Conservation (phyloP, 2,113 vertebrate genomes). For the human region DNA sequence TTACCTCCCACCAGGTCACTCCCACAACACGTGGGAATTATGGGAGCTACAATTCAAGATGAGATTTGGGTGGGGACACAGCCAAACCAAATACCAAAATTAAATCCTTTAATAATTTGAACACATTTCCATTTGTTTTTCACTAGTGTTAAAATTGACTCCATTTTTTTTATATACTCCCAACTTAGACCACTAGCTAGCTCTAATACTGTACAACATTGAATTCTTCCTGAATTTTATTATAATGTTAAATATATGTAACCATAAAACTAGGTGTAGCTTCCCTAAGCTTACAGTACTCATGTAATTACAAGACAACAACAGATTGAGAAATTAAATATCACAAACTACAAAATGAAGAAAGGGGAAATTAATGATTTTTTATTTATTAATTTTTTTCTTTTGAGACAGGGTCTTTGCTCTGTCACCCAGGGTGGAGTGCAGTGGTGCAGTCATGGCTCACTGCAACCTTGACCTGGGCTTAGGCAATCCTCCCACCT, state of each 20-base stretch:
- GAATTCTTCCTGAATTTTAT: conserved; percentile 38
- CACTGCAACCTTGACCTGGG: too few relatives aligned
- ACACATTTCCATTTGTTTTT: conserved; percentile 35
- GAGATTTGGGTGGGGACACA: too few relatives aligned
- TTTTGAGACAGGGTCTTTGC: too few relatives aligned
- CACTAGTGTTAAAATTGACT: not conserved
- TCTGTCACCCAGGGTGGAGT: too few relatives aligned
- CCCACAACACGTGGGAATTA: too few relatives aligned
- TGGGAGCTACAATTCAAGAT: too few relatives aligned
- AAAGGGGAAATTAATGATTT: conserved; percentile 24
- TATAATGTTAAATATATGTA: not conserved
- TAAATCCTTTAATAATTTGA: not conserved
- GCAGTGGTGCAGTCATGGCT: too few relatives aligned
- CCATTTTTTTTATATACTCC: conserved; percentile 25
- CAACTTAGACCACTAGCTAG: not conserved
- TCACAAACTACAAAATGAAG: not conserved
- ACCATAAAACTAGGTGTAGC: conserved; percentile 8
- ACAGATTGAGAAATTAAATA: not conserved
- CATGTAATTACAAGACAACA: conserved; percentile 19
- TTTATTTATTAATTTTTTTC: too few relatives aligned
- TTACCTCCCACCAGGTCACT: too few relatives aligned
- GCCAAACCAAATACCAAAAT: too few relatives aligned
- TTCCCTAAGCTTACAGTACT: conserved; percentile 34
- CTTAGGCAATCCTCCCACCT: too few relatives aligned
- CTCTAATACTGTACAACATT: not conserved